Evolutionary conservation across 92 coral and sea anemone species (phyloP), one percentile per base, ranked within the genome.

Genomic region (Heliopora coerulea): DNA sequence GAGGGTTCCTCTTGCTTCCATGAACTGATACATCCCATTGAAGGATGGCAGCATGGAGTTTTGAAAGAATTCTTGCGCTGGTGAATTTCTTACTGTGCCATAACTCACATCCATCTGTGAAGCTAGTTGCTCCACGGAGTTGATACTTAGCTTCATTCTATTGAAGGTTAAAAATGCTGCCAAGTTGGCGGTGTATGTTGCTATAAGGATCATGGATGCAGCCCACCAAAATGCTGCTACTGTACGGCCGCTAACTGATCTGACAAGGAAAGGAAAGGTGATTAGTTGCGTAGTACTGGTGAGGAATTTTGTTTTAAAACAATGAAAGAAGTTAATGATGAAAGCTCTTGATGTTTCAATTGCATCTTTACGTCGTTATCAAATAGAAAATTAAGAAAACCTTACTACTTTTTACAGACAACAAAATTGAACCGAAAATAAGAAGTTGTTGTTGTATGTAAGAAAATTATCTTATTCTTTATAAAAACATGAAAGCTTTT

Each of bases 151-250:
- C 23, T 89, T 86, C 78, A 72, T 81, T 59, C 87, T 85, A 83
- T 87, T 87, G 72, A 89, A 86, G 30, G 96, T 89, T 28, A 89
- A 80, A 27, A 84, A 89, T 8, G 96, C 96, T 20, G 91, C 96
- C 62, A 89, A 62, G 74, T 89, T 89, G 15, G 96, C 96, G 5
- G 96, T 89, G 78, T 89, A 89, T 13, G 96, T 89, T 31, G 96
- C 96, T 41, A 90, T 89, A 73, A 89, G 80, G 74, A 89, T 89
- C 72, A 90, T 81, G 39, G 87, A 83, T 7, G 91, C 91, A 73
- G 87, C 87, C 96, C 96, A 89, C 96, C 96, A 86, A 23, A 88
- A 88, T 23, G 90, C 90, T 8, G 87, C 90, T 0, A 91, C 87
- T 14, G 87, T 87, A 12, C 97, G 74, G 21, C 91, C 97, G n/a